Evolutionary conservation across 2,888 invertebrate genomes (phyloP).

Genomic region (Mimachlamys varia): DNA sequence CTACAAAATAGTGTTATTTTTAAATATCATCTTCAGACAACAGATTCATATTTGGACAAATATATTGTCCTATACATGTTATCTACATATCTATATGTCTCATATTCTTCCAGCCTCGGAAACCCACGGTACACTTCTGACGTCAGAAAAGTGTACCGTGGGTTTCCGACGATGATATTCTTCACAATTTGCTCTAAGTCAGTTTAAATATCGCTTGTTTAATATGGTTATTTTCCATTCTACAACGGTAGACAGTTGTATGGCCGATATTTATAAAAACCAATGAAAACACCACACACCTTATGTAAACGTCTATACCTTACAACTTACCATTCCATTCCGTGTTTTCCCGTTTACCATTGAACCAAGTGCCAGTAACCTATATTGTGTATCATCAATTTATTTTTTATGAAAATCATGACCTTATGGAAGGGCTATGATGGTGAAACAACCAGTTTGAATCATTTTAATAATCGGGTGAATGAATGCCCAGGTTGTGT

Average conservation of each 20-base stretch:
- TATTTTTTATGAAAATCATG: background rate
- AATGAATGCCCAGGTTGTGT: too few species aligned
- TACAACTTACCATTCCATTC: conserved; percentile 28
- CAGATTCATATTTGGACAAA: background rate
- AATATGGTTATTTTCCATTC: background rate
- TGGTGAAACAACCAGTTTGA: background rate
- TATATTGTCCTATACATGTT: background rate
- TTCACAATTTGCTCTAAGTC: background rate
- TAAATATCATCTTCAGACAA: background rate
- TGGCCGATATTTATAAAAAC: background rate
- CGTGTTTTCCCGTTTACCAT: background rate
- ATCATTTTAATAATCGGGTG: background rate
- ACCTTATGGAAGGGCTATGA: background rate
- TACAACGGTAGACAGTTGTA: background rate
- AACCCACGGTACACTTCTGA: too few species aligned
- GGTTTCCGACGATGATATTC: too few species aligned
- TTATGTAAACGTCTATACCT: background rate
- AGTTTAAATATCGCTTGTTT: background rate
- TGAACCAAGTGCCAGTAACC: background rate
- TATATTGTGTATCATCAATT: background rate
- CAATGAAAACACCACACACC: background rate
- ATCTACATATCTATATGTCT: too few species aligned
- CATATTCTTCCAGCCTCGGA: too few species aligned
- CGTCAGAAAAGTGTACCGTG: too few species aligned
- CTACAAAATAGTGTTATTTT: too few species aligned